Conservation (phyloP, 2,113 vertebrate species). For the Anthoscopus minutus region DNA sequence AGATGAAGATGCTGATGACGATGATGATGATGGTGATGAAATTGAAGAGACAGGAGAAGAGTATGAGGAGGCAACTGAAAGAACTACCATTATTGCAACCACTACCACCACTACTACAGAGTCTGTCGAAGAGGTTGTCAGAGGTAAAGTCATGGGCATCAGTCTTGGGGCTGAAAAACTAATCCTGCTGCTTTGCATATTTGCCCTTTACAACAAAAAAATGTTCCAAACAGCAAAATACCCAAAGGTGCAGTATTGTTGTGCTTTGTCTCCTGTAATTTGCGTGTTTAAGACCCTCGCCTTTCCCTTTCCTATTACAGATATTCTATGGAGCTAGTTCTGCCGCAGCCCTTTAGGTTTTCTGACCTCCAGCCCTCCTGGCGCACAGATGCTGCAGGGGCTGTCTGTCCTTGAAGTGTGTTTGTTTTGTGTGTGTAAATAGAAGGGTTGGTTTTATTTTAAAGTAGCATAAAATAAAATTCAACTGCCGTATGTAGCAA, state of each 20-base stretch:
- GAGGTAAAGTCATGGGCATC: conserved; percentile 75
- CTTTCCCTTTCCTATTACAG: background rate
- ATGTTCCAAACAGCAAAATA: conserved; percentile 67
- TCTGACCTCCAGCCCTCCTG: background rate
- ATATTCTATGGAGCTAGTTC: background rate
- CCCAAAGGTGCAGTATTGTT: background rate
- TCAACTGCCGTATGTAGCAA: background rate
- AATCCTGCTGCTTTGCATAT: background rate
- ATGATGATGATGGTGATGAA: conserved; percentile 73
- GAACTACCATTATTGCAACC: conserved; percentile 90
- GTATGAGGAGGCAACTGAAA: conserved; percentile 84
- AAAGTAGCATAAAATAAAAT: background rate
- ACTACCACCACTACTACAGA: conserved; percentile 95
- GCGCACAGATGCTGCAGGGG: background rate
- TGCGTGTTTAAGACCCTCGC: background rate
- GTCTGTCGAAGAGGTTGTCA: conserved; percentile 95
- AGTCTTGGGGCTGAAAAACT: background rate
- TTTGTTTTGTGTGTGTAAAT: background rate
- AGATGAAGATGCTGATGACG: conserved; percentile 68
- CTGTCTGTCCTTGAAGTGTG: background rate
- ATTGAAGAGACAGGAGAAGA: conserved; percentile 75
- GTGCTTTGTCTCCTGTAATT: conserved; percentile 2
- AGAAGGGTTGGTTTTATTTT: background rate
- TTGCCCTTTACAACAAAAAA: conserved; percentile 25
- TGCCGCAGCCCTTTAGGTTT: background rate